A percentile compares a stretch with the other conserved stretches of the same genome.
Conservation (phyloP, 2,888 invertebrate genomes). For the Zygaena filipendulae region DNA sequence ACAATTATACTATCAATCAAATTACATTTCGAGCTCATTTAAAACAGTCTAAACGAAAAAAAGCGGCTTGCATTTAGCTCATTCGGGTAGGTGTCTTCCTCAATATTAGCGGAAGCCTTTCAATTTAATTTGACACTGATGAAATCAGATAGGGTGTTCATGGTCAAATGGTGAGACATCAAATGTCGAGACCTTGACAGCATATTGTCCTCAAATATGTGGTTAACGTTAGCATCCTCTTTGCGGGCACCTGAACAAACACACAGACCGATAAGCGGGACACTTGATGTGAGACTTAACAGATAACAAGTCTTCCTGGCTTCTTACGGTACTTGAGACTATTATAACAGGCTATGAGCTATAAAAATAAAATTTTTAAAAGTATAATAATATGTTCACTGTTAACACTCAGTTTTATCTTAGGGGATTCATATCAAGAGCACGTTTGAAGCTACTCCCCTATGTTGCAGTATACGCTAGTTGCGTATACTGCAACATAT, state of each 20-base stretch:
- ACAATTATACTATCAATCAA: too few species aligned
- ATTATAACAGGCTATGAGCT: too few species aligned
- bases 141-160: slow-evolving; percentile 33
- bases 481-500: too few species aligned
- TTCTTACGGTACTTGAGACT: slow-evolving; percentile 32
- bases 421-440: too few species aligned
- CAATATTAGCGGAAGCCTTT: slow-evolving; percentile 31
- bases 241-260: slow-evolving; percentile 61
- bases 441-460: too few species aligned
- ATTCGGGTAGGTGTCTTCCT: too few species aligned
- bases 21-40: slow-evolving; percentile 14
- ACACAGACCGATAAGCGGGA: slow-evolving; percentile 54
- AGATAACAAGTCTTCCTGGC: slow-evolving; percentile 52
- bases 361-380: too few species aligned
- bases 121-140: slow-evolving; percentile 30
- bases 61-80: too few species aligned
- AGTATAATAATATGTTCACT: too few species aligned
- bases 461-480: too few species aligned
- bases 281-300: slow-evolving; percentile 57
- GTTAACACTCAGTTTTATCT: too few species aligned
- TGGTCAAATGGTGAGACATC: slow-evolving; percentile 36
- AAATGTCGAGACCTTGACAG: slow-evolving; percentile 52
- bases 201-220: slow-evolving; percentile 28
- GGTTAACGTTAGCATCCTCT: slow-evolving; percentile 37
- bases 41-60: too few species aligned